Evolutionary conservation across 2,797 vertebrate genomes (phyloP).

Genomic region (Momotus momota): DNA sequence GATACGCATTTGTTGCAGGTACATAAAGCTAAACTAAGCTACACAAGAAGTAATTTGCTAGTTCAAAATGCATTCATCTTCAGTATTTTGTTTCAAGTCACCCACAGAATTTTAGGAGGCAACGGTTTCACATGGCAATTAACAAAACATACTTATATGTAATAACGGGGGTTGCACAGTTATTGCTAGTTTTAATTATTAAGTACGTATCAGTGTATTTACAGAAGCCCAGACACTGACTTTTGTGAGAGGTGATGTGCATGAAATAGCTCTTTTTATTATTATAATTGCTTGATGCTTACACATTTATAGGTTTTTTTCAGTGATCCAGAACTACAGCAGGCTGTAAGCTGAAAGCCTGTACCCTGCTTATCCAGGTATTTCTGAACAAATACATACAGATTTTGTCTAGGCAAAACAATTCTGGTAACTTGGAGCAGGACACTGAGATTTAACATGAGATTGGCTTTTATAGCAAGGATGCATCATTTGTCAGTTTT

Average conservation of each 20-base stretch:
- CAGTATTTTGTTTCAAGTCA: constrained; percentile 19
- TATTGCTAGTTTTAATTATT: neutral
- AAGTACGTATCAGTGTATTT: neutral
- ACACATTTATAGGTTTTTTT: neutral
- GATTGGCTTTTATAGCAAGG: neutral
- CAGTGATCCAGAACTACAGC: neutral
- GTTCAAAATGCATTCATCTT: constrained; percentile 15
- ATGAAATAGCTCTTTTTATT: neutral
- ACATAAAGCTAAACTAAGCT: constrained; percentile 17
- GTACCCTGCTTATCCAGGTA: neutral
- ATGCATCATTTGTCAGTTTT: neutral
- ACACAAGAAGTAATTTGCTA: constrained; percentile 1
- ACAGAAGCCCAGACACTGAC: neutral
- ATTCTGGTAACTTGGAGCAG: neutral
- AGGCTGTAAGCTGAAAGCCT: neutral
- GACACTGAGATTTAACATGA: neutral
- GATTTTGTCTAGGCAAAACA: constrained; percentile 21
- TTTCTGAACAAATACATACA: neutral
- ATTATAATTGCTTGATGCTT: neutral
- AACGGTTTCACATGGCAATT: neutral
- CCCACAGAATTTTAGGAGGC: constrained; percentile 25
- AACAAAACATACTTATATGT: neutral
- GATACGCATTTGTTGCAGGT: neutral
- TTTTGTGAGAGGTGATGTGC: neutral
- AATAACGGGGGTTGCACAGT: neutral